These are phyloP conservation scores for Cheilosia impressa DNA, from an alignment of 2,888 invertebrate genomes.

Conservation along the genomic window DNA sequence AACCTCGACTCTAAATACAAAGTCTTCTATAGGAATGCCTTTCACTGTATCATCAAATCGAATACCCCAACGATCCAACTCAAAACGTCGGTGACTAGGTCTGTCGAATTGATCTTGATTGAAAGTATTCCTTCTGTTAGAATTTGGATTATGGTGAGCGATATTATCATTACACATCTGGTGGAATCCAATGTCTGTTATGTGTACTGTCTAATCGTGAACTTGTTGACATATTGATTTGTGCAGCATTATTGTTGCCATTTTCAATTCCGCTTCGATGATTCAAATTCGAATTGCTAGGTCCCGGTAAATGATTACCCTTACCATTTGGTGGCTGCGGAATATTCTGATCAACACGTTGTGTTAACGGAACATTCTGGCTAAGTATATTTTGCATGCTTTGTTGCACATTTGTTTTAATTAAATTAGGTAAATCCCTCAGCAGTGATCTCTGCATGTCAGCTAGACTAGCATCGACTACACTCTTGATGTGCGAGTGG, in stretches of 20 bases:
- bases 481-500: neutral
- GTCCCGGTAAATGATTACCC: neutral
- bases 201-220: neutral
- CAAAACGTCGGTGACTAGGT: neutral
- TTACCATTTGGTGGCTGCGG: no score
- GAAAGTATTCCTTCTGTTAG: neutral
- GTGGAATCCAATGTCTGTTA: neutral
- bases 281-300: neutral
- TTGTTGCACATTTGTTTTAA: neutral
- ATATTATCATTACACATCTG: neutral
- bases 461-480: neutral
- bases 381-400: neutral
- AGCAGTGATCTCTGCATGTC: neutral
- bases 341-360: no score
- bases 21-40: neutral
- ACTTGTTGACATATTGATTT: neutral
- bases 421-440: neutral
- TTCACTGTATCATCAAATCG: slow-evolving; percentile 37
- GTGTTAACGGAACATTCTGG: neutral
- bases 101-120: neutral
- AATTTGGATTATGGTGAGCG: neutral
- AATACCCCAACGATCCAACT: slow-evolving; percentile 42
- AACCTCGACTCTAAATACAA: neutral
- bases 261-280: neutral
- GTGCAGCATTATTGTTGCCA: neutral